Conservation (phyloP, 2,797 vertebrate species). For the Tinamus major region DNA sequence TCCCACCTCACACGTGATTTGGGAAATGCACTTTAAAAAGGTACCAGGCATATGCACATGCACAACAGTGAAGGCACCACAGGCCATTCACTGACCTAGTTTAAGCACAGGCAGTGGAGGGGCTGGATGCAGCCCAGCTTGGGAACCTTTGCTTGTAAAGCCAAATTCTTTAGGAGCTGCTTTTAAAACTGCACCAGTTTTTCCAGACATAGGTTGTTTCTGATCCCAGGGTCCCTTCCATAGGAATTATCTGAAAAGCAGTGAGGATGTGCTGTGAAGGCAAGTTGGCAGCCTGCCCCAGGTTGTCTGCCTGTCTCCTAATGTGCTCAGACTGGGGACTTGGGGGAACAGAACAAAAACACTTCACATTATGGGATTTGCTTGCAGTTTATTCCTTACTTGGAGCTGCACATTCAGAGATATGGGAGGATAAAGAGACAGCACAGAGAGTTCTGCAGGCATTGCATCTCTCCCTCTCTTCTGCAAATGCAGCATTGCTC, state of each 20-base stretch:
- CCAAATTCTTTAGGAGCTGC: background rate
- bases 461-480: background rate
- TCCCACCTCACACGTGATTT: background rate
- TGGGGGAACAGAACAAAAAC: background rate
- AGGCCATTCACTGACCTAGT: background rate
- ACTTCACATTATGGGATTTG: background rate
- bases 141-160: background rate
- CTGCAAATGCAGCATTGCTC: background rate
- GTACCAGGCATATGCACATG: no score
- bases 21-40: background rate
- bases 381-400: background rate
- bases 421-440: background rate
- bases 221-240: conserved; percentile 18
- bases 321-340: background rate
- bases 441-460: background rate
- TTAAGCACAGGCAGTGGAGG: background rate
- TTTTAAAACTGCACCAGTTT: background rate
- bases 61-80: background rate
- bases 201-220: background rate
- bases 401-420: background rate
- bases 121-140: background rate
- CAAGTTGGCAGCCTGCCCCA: background rate
- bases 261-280: background rate
- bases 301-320: background rate
- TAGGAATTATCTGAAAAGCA: conserved; percentile 4